Evolutionary conservation across 2,888 invertebrate genomes (phyloP), one percentile per base, ranked within the genome.

Genomic region (Drosophila borealis): DNA sequence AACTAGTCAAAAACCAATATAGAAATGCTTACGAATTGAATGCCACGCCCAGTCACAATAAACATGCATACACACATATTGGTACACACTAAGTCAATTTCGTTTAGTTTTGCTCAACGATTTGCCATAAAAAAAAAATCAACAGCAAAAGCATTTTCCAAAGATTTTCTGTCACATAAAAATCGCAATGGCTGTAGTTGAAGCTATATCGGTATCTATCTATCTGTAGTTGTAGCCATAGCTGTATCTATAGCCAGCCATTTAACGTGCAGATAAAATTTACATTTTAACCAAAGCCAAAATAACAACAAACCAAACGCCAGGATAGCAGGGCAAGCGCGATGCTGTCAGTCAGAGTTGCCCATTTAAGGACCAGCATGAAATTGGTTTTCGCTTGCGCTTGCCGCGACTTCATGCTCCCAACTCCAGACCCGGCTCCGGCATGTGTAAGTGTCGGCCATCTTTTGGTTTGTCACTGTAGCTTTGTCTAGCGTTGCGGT

Each of bases 201-300:
- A 44, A 48, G 11, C 53, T 36, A 49, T 51, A 51, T 64, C 55
- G 29, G 29, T 29, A 29, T 29, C 29, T 29, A 29, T 62, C 34
- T 49, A 53, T 39, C 50, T 49, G 19, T 73, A 70, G 66, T 45
- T 55, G 17, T 17, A 66, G 63, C 49, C 46, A 13, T 45, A 39
- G 36, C 25, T 37, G 49, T 66, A 69, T 77, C 71, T 63, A 50
- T 68, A 54, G 68, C 55, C 56, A 59, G 65, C 72, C 80, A 77
- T 79, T 80, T 81, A 80, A 80, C 77, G 80, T 79, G 48, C 49
- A 65, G 67, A 80, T 80, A 80, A 79, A 81, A 81, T 81, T 81
- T 81, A 81, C 80, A 81, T 81, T 80, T 80, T 80, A 79, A 70
- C 74, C 55, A 62, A 70, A 57, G 56, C 63, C 70, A 55, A 57